Conservation (phyloP, 2,113 vertebrate species). For the Pachyramphus minor region DNA sequence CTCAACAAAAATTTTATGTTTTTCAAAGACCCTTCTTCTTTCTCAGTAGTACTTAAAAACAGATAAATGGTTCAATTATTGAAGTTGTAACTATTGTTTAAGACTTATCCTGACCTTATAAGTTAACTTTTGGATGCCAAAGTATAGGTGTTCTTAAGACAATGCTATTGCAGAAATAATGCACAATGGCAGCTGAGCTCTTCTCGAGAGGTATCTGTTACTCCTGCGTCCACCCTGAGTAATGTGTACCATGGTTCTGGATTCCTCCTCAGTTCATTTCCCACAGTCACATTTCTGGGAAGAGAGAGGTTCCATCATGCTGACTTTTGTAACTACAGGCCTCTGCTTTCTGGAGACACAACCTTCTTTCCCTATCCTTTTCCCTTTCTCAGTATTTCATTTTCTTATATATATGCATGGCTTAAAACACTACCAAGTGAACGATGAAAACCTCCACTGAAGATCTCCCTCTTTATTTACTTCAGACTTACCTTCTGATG, state of each 20-base stretch:
- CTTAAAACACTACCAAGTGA: background rate
- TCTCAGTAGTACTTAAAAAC: background rate
- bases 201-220: background rate
- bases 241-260: background rate
- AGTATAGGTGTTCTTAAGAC: background rate
- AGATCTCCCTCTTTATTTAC: background rate
- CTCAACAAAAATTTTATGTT: background rate
- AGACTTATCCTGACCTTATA: background rate
- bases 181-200: background rate
- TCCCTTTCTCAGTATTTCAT: background rate
- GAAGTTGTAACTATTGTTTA: background rate
- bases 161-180: background rate
- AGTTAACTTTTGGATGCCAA: background rate
- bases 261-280: background rate
- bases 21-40: background rate
- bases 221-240: background rate
- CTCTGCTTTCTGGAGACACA: background rate
- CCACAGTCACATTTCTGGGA: background rate
- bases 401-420: background rate
- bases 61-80: background rate
- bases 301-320: background rate
- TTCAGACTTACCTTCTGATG: background rate
- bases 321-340: background rate
- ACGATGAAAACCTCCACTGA: background rate
- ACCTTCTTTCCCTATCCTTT: background rate